A percentile compares a stretch with the other conserved stretches of the same genome.
phyloP scores from a whole-genome alignment of 1,140 invertebrate species.

The Drosophila nigromelanica region DNA sequence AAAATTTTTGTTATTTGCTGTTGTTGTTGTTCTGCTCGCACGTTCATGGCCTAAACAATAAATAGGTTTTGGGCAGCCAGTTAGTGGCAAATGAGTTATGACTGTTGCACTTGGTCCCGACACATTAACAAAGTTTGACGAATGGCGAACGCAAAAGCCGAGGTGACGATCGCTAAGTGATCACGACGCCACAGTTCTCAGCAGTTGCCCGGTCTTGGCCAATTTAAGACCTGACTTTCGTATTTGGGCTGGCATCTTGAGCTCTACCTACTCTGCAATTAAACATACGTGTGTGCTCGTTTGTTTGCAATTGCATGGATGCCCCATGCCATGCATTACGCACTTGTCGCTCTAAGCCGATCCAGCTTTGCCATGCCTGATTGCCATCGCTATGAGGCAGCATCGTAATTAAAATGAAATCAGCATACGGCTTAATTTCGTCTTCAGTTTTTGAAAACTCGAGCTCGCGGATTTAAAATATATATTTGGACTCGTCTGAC shows the following conservation, averaged over 20 bases:
- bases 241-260: conserved; percentile 65
- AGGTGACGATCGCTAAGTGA: conserved; percentile 33
- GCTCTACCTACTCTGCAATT: conserved; percentile 52
- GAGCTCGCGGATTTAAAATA: conserved; percentile 29
- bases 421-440: conserved; percentile 79
- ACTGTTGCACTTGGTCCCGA: conserved; percentile 75
- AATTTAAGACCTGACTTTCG: conserved; percentile 33
- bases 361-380: conserved; percentile 79
- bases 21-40: conserved; percentile 37
- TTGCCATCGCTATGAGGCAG: conserved; percentile 61
- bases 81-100: conserved; percentile 76
- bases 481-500: conserved; percentile 49
- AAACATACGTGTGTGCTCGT: conserved; percentile 27
- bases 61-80: conserved; percentile 71
- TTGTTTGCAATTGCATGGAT: not conserved
- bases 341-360: conserved; percentile 81
- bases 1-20: conserved; percentile 51
- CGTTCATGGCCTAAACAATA: conserved; percentile 72
- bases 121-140: conserved; percentile 76
- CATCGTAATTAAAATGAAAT: conserved; percentile 81
- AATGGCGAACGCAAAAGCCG: conserved; percentile 46
- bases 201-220: not conserved
- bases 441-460: conserved; percentile 37
- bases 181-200: conserved; percentile 24
- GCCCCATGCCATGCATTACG: conserved; percentile 62